Percentiles rank a stretch among this genome's conserved stretches.
phyloP scores from a whole-genome alignment of 2,797 vertebrate species.

The Mareca strepera region DNA sequence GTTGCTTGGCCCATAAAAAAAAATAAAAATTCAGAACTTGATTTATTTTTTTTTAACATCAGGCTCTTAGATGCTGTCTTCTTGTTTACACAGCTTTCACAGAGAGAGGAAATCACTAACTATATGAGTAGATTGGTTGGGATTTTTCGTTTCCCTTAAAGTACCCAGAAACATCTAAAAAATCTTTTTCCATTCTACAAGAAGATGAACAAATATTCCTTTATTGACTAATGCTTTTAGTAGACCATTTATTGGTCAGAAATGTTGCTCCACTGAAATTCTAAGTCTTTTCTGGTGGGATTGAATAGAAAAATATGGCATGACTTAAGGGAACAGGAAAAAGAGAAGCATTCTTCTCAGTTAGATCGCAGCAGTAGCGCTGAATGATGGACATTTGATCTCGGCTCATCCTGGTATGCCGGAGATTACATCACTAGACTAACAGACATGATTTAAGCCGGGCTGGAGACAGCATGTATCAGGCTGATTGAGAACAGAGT shows the following conservation, averaged over 20 bases:
- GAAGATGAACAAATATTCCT: background rate
- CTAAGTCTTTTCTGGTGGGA: background rate
- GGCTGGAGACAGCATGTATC: conserved; percentile 37
- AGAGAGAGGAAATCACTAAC: conserved; percentile 1
- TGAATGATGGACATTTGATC: conserved; percentile 21
- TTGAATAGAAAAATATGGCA: background rate
- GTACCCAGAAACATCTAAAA: background rate
- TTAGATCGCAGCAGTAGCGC: background rate
- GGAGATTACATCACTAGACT: conserved; percentile 17
- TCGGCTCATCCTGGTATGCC: background rate
- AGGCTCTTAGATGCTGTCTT: background rate
- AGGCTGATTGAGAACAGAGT: conserved; percentile 1
- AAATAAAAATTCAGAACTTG: background rate
- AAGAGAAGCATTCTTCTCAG: background rate
- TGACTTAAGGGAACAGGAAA: conserved; percentile 15
- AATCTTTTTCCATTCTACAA: background rate
- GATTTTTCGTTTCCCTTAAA: background rate
- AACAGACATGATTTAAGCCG: background rate
- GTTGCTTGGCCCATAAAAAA: background rate
- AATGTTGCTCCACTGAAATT: background rate
- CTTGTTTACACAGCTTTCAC: conserved; percentile 30
- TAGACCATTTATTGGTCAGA: background rate
- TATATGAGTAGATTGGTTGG: background rate
- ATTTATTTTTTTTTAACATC: background rate
- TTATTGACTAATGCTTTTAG: background rate